Base-by-base conservation (phyloP, 2,797 vertebrate species). In the Schizopygopsis pylzovi region DNA sequence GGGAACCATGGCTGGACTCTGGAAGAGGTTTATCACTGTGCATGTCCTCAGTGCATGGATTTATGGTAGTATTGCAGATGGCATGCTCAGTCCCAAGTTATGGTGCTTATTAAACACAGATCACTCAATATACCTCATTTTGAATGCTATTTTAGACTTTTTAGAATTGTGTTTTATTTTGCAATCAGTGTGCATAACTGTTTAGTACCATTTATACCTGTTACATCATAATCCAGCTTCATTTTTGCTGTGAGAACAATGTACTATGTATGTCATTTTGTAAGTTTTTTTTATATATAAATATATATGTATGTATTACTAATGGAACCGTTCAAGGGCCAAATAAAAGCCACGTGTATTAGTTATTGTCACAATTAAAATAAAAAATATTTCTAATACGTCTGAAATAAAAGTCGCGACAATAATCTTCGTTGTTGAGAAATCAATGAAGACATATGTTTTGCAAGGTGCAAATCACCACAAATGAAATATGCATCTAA, bases 81-180 rank as follows among this genome's bases (percentile, higher is more conserved):
- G 83, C 77, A 85, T 88, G 73, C 65, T 72, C 49, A 83, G 65
- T 71, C 68, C 75, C 72, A 59, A n/a, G 72, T 65, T 54, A 83
- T 73, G 82, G 87, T 90, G 89, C 85, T 87, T 87, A 72, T 85
- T 87, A 56, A 83, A 85, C 12, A 82, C 79, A 68, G 28, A 54
- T 81, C 67, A 68, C 70, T 47, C 65, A 61, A 15, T 72, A 83
- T 88, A 88, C 89, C 86, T 90, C 83, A 88, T 13, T 76, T 59
- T 81, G 11, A 87, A 63, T 77, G 67, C 22, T 65, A 70, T 77
- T 87, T 70, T 88, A 76, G 81, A 67, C 61, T 41, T 56, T 84
- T 84, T 84, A 84, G 63, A 71, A 45, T 25, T 67, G 75, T 83
- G 52, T 84, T 47, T 70, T 52, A 6, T 49, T 68, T 67, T 77